Conservation (phyloP, 2,797 vertebrate species). For the Megalops cyprinoides region DNA sequence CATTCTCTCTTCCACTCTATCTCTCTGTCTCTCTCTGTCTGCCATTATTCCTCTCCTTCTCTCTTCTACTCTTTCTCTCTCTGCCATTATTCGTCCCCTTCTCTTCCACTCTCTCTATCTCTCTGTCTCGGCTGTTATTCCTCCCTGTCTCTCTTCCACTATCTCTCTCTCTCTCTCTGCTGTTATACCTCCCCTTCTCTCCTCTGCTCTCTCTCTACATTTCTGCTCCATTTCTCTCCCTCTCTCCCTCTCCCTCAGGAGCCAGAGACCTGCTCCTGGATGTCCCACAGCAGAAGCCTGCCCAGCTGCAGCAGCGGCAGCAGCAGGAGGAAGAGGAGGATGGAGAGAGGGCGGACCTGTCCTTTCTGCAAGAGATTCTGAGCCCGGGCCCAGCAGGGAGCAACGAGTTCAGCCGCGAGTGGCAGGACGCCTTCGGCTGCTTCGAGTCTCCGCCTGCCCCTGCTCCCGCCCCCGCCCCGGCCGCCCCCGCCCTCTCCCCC, state of each 20-base stretch:
- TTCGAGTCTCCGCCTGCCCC: constrained; percentile 53
- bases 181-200: background rate
- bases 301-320: constrained; percentile 20
- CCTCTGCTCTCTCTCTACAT: background rate
- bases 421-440: constrained; percentile 71
- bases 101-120: no score
- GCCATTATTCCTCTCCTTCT: background rate
- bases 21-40: background rate
- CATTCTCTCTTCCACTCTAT: no score
- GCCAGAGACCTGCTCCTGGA: constrained; percentile 59
- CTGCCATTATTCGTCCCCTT: background rate
- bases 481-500: constrained; percentile 45
- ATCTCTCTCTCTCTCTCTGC: constrained; percentile 19
- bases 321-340: constrained; percentile 65
- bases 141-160: background rate
- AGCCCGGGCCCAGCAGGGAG: constrained; percentile 63
- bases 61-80: background rate
- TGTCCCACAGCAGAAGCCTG: background rate
- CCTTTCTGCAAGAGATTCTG: constrained; percentile 79
- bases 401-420: constrained; percentile 70
- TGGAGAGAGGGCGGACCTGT: constrained; percentile 72
- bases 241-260: constrained; percentile 36
- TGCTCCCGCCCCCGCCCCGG: constrained; percentile 46
- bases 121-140: background rate
- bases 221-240: background rate